A percentile compares a stretch with the other conserved stretches of the same genome.
phyloP scores from a whole-genome alignment of 2,888 invertebrate genomes.

The Lymantria dispar region DNA sequence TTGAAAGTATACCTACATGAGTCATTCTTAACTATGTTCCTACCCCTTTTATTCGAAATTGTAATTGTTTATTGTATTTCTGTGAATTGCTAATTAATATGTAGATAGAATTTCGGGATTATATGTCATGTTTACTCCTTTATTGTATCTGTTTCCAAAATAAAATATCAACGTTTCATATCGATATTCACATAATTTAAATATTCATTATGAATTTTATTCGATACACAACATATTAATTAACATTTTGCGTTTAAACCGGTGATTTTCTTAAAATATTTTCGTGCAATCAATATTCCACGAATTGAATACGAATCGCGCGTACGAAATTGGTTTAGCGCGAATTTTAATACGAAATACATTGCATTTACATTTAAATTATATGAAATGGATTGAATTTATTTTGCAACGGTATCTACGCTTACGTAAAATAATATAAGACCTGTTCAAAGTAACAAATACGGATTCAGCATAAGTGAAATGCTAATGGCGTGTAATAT shows the following conservation, averaged over 20 bases:
- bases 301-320: slow-evolving; percentile 11
- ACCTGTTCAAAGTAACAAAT: background rate
- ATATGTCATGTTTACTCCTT: no score
- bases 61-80: no score
- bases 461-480: background rate
- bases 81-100: no score
- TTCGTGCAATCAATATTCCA: slow-evolving; percentile 12
- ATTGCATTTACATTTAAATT: slow-evolving; percentile 7
- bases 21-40: no score
- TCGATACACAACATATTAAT: slow-evolving; percentile 22
- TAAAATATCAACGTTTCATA: slow-evolving; percentile 15
- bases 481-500: background rate
- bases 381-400: background rate
- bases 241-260: slow-evolving; percentile 14
- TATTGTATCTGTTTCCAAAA: no score
- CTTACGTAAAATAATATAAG: background rate
- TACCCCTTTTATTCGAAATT: no score
- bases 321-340: slow-evolving; percentile 8
- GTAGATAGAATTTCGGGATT: no score
- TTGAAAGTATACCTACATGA: no score
- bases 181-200: slow-evolving; percentile 25
- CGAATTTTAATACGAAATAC: slow-evolving; percentile 1
- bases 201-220: slow-evolving; percentile 30
- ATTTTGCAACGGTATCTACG: slow-evolving; percentile 1
- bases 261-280: slow-evolving; percentile 17